Conservation (phyloP, 2,888 invertebrate genomes). For the Campoplex nolae region DNA sequence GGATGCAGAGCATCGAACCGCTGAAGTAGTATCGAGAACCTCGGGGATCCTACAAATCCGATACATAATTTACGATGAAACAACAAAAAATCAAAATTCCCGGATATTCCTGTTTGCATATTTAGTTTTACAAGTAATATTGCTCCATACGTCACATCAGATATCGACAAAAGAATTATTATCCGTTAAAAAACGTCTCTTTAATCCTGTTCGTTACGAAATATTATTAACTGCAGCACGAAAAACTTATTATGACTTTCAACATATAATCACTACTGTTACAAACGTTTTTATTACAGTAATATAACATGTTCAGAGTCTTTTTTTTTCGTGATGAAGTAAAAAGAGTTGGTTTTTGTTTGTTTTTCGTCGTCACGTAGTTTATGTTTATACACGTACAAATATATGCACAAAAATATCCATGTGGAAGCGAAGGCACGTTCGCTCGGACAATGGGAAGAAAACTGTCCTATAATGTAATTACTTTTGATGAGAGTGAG, state of each 20-base stretch:
- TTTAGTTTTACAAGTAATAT: not conserved
- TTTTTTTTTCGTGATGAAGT: not conserved
- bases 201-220: not conserved
- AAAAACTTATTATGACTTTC: not conserved
- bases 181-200: not conserved
- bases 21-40: not conserved
- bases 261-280: not conserved
- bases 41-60: not conserved
- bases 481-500: slow-evolving; percentile 75
- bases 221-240: not conserved
- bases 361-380: not conserved
- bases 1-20: slow-evolving; percentile 3
- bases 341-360: not conserved
- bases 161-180: not conserved
- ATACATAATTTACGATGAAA: slow-evolving; percentile 16
- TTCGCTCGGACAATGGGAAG: not conserved
- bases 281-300: not conserved
- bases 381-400: not conserved
- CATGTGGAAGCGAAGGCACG: not conserved
- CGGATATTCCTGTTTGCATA: not conserved
- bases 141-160: not conserved
- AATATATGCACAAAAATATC: not conserved
- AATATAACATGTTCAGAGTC: no score
- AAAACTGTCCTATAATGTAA: slow-evolving; percentile 75
- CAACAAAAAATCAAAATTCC: not conserved